Conservation (phyloP, 2,113 vertebrate species). For the Silurus meridionalis region DNA sequence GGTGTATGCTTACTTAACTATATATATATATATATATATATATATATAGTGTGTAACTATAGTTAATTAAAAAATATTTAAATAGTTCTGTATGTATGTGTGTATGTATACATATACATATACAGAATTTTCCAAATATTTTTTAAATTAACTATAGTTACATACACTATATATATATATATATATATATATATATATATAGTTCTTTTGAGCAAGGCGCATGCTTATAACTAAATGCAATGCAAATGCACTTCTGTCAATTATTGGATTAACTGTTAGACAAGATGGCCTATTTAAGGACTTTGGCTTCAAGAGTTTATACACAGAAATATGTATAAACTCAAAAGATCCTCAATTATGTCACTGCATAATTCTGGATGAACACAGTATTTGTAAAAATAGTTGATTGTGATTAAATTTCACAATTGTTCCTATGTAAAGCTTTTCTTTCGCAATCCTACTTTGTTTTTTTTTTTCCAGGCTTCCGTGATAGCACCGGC, state of each 20-base stretch:
- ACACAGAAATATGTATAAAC: constrained; percentile 51
- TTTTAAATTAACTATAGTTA: background rate
- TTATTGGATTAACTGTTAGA: background rate
- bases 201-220: background rate
- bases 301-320: constrained; percentile 69
- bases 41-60: too few species aligned
- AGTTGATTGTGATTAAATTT: background rate
- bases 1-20: background rate
- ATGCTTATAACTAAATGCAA: background rate
- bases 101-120: too few species aligned
- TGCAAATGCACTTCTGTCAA: background rate
- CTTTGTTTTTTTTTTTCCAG: constrained; percentile 5
- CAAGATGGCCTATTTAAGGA: constrained; percentile 61
- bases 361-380: background rate
- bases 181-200: too few species aligned
- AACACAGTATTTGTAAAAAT: background rate
- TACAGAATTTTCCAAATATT: too few species aligned
- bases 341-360: constrained; percentile 48
- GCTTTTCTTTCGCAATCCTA: background rate
- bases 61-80: too few species aligned
- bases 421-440: background rate
- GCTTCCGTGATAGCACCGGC: constrained; percentile 30
- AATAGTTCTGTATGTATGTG: too few species aligned
- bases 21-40: too few species aligned
- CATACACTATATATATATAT: too few species aligned